Evolutionary conservation across 2,797 vertebrate species (phyloP), one percentile per base, ranked within the genome.

Genomic region (Chiroxiphia lanceolata): DNA sequence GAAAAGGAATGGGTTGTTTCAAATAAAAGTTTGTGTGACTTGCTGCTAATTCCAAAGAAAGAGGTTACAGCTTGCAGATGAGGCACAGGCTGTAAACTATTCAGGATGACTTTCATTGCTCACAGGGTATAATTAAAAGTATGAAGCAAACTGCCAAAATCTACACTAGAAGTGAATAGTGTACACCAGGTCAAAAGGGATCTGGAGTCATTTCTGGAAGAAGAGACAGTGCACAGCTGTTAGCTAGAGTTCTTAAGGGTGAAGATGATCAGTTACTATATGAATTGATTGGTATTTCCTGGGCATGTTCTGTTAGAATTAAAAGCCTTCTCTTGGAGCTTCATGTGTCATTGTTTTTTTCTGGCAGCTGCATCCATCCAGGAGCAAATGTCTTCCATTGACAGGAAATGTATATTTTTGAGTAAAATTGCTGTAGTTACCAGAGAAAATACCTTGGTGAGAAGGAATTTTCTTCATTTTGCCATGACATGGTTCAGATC

Each of bases 261-360:
- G 92, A 95, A 89, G 97, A 97, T 97, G 95, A 96, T 96, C 96
- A 91, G 93, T 97, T 94, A 95, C 34, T 87, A 10, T 96, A 94
- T 72, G 89, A 97, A 96, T 95, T 95, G 95, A 95, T 95, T 96
- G 95, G 86, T 91, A 97, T 97, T 98, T 98, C 96, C 96, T 96
- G 96, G 94, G 89, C 86, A 94, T 53, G 50, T 92, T 89, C 87
- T 75, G 11, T 44, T 61, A 93, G 80, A 86, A 63, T 90, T 93
- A 94, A 88, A 89, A 83, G 48, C 90, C 64, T 94, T 94, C 71
- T 96, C 61, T 59, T 85, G 50, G 85, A 90, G 56, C n/a, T 76
- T 79, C 71, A 69, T 87, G 77, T 87, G 89, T 81, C 67, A 83
- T 63, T 87, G 44, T 76, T 96, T 95, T 53, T 89, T 72, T 87